Base-by-base conservation (phyloP, 2,113 vertebrate genomes). In the Columba janthina region DNA sequence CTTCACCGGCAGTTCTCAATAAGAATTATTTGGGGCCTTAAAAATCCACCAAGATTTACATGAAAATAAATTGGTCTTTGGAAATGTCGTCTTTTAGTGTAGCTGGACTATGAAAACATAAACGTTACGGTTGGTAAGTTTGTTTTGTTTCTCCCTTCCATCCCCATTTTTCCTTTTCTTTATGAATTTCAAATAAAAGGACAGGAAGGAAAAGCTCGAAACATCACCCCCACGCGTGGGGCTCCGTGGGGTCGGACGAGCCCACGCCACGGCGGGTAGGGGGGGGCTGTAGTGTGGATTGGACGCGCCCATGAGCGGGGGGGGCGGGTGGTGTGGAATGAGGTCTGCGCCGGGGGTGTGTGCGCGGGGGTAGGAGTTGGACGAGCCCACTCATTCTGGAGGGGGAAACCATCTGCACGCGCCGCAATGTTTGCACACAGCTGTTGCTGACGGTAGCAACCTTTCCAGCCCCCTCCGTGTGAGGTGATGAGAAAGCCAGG, bases 401-500 rank as follows among this genome's bases (percentile, higher is more conserved):
- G 93, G 77, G 71, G 67, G n/a, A 38, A 10, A 1, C 7, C 9
- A 10, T 1, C 11, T 1, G 3, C 5, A 12, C 20, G 3, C 24
- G 5, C 4, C 16, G 2, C 19, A 20, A 3, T 19, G 8, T 77
- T 57, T 28, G 3, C 16, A 4, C 32, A 5, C 22, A 42, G 3
- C 21, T 24, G 5, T 9, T 2, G 0, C 1, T 18, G 0, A 2
- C 15, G 12, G 3, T 5, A 12, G 16, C 4, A 21, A 4, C 25
- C 40, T 29, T 25, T 6, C 32, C 36, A 1, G 4, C 6, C 1
- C 0, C 18, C 5, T 46, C 3, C 1, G 5, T 31, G 4, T 2
- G 2, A 25, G 2, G 1, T 0, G 0, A 7, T 3, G 5, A 36
- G 1, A 25, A 48, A 4, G 7, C 21, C 14, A 1, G 4, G 17